Evolutionary conservation across 1,140 invertebrate genomes (phyloP).

Genomic region (Dendrolimus punctatus): DNA sequence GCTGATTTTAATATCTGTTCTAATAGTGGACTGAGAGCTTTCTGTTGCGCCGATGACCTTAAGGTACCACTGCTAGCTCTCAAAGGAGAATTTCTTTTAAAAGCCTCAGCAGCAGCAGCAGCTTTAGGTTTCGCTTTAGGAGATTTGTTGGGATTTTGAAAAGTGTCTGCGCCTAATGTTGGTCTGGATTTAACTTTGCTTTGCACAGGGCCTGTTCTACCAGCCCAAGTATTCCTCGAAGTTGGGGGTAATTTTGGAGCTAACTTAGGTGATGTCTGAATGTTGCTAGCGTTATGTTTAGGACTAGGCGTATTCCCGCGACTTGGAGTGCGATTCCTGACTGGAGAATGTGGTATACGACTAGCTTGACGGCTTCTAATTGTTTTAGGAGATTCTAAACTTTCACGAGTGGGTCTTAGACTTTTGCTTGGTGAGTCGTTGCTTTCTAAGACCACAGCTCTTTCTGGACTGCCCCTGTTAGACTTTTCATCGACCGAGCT

Average conservation of each 20-base stretch:
- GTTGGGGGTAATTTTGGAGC: slow-evolving; percentile 47
- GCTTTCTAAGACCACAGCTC: slow-evolving; percentile 67
- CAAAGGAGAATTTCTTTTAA: slow-evolving; percentile 75
- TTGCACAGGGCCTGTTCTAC: slow-evolving; percentile 67
- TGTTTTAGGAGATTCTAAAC: slow-evolving; percentile 46
- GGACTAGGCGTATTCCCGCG: slow-evolving; percentile 60
- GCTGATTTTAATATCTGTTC: slow-evolving; percentile 81
- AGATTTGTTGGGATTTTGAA: slow-evolving; percentile 73
- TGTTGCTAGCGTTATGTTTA: slow-evolving; percentile 43
- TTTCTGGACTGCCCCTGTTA: slow-evolving; percentile 62
- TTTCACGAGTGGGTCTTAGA: slow-evolving; percentile 36
- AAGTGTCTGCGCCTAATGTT: slow-evolving; percentile 78
- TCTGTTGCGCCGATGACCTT: slow-evolving; percentile 73
- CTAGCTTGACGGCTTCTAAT: slow-evolving; percentile 45
- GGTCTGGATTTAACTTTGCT: slow-evolving; percentile 70
- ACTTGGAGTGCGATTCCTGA: slow-evolving; percentile 60
- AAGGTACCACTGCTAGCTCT: slow-evolving; percentile 76
- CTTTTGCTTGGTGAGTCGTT: slow-evolving; percentile 71
- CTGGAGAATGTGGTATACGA: slow-evolving; percentile 55
- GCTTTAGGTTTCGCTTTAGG: slow-evolving; percentile 52
- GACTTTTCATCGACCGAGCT: slow-evolving; percentile 55
- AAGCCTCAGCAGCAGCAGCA: slow-evolving; percentile 51
- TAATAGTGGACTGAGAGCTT: slow-evolving; percentile 75
- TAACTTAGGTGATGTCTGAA: slow-evolving; percentile 54
- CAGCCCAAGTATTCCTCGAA: slow-evolving; percentile 81